Conservation (phyloP, 2,888 invertebrate species). For the Listrodromus nycthemerus region DNA sequence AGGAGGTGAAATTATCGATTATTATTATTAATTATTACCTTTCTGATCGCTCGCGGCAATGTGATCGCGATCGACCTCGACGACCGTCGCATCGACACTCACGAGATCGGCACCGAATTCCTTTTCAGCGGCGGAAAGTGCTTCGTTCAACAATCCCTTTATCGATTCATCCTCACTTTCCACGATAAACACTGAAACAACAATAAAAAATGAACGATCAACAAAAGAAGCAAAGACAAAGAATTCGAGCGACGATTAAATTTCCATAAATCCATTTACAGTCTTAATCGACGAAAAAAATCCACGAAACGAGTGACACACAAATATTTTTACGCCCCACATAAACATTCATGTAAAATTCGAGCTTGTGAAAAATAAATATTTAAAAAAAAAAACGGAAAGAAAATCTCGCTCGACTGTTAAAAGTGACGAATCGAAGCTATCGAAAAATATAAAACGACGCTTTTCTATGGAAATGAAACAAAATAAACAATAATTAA, state of each 20-base stretch:
- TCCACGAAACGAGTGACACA: neutral
- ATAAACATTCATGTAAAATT: neutral
- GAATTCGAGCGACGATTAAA: neutral
- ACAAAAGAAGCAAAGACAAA: neutral
- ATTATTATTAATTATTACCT: conserved; percentile 71
- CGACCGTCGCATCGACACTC: conserved; percentile 74
- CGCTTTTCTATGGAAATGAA: no score
- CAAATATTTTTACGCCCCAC: neutral
- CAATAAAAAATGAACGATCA: neutral
- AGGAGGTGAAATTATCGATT: neutral
- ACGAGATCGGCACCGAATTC: conserved; percentile 71
- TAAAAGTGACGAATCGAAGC: no score
- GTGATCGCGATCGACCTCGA: conserved; percentile 79
- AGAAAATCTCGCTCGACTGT: no score
- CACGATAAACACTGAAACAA: conserved; percentile 77
- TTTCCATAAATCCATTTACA: neutral
- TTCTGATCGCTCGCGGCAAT: conserved; percentile 76
- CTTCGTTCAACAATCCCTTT: conserved; percentile 73
- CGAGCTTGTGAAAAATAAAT: neutral
- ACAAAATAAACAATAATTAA: neutral
- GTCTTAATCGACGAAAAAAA: neutral
- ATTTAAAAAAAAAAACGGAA: neutral
- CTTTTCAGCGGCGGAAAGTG: conserved; percentile 75
- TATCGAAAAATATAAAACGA: no score
- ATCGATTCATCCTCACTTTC: conserved; percentile 77